Conservation (phyloP, 1,140 invertebrate species). For the Anoplophora glabripennis region DNA sequence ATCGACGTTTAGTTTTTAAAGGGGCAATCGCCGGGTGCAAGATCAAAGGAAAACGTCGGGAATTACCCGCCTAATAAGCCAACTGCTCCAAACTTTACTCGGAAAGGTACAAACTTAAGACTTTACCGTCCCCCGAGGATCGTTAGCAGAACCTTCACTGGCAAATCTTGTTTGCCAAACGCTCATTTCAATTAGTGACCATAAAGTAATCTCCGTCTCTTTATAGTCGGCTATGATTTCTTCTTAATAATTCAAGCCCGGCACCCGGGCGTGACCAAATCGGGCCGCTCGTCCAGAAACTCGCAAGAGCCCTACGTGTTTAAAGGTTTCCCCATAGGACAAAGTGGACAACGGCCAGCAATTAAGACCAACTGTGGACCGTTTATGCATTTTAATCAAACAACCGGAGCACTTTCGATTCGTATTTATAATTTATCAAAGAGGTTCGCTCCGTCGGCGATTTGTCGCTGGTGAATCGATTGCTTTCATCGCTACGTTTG, state of each 20-base stretch:
- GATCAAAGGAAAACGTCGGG: no score
- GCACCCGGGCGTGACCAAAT: conserved; percentile 28
- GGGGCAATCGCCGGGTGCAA: no score
- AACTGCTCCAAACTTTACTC: no score
- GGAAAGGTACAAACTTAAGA: conserved; percentile 28
- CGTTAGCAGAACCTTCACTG: conserved; percentile 25
- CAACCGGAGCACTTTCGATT: conserved; percentile 25
- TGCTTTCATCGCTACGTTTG: no score
- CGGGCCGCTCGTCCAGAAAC: conserved; percentile 14
- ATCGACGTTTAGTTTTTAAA: no score
- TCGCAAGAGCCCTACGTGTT: conserved; percentile 23
- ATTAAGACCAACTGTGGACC: conserved; percentile 32
- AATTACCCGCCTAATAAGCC: no score
- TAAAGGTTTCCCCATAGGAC: conserved; percentile 27
- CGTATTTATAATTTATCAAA: conserved; percentile 28
- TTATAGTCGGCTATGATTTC: conserved; percentile 32
- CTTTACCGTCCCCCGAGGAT: conserved; percentile 20
- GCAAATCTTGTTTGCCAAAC: conserved; percentile 26
- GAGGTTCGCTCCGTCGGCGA: not conserved
- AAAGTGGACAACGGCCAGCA: conserved; percentile 33
- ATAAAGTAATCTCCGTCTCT: conserved; percentile 31
- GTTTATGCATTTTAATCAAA: conserved; percentile 39
- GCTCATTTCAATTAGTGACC: conserved; percentile 33
- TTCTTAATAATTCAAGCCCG: conserved; percentile 35
- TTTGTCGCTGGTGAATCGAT: no score